Evolutionary conservation across 92 coral and sea anemone genomes (phyloP).

Genomic region (Pocillopora meandrina): DNA sequence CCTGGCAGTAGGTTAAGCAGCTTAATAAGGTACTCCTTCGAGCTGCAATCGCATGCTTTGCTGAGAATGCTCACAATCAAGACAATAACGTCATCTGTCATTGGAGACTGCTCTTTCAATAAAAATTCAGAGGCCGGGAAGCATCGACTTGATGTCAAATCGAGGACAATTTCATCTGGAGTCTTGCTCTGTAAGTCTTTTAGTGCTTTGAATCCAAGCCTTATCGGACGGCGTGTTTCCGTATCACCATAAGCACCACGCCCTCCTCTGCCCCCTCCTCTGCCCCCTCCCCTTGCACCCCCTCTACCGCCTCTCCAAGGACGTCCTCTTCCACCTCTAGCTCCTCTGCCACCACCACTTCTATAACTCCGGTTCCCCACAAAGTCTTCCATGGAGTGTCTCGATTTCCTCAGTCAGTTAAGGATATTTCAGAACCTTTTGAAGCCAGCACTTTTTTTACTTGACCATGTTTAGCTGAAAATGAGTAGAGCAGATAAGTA

Average conservation of each 20-base stretch:
- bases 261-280: conserved; percentile 37
- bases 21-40: conserved; percentile 47
- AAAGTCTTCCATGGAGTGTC: background rate
- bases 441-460: too few relatives aligned
- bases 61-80: conserved; percentile 71
- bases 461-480: too few relatives aligned
- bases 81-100: conserved; percentile 70
- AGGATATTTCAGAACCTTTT: too few relatives aligned
- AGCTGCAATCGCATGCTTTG: conserved; percentile 73
- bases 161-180: conserved; percentile 79
- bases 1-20: conserved; percentile 70
- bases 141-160: conserved; percentile 69
- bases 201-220: conserved; percentile 72
- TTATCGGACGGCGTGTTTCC: conserved; percentile 35
- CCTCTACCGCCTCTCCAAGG: conserved; percentile 18
- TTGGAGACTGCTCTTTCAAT: conserved; percentile 22
- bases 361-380: background rate
- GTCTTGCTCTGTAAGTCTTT: conserved; percentile 58
- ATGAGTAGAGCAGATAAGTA: too few relatives aligned
- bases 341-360: conserved; percentile 2
- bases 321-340: conserved; percentile 15
- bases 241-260: conserved; percentile 22
- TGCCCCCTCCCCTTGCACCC: conserved; percentile 25
- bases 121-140: conserved; percentile 73
- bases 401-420: too few relatives aligned